A percentile compares a stretch with the other conserved stretches of the same genome.
These are phyloP conservation scores for Polymixis lichenea DNA, from an alignment of 2,888 invertebrate genomes.

Conservation along the genomic window DNA sequence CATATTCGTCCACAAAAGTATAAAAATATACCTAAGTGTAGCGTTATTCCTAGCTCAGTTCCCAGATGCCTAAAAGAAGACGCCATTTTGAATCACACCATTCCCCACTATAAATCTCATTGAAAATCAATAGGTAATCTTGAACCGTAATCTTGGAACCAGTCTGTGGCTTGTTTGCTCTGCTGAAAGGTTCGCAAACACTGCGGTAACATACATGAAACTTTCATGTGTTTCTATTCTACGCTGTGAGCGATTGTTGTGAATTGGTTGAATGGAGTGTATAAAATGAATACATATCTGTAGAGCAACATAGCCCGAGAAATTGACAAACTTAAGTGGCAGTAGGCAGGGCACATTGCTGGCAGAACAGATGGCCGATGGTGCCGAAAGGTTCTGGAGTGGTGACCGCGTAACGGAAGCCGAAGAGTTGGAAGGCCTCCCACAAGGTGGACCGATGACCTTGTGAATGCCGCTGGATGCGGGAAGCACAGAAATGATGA, in stretches of 20 bases:
- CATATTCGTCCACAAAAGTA: not conserved
- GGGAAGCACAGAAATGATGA: too few species aligned
- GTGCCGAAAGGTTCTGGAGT: too few species aligned
- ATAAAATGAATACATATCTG: not conserved
- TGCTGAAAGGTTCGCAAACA: slow-evolving; percentile 78
- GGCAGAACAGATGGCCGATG: too few species aligned
- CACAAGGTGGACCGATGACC: too few species aligned
- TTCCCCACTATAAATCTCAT: slow-evolving; percentile 59
- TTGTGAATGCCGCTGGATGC: too few species aligned
- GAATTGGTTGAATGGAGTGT: slow-evolving; percentile 8
- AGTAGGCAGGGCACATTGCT: too few species aligned
- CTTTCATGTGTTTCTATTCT: slow-evolving; percentile 71
- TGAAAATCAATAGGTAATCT: slow-evolving; percentile 71
- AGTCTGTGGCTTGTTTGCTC: slow-evolving; percentile 75
- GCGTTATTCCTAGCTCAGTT: not conserved
- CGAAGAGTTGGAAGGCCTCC: too few species aligned
- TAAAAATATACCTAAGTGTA: not conserved
- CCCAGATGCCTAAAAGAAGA: slow-evolving; percentile 7
- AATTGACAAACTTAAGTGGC: too few species aligned
- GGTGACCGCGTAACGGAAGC: too few species aligned
- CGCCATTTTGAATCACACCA: slow-evolving; percentile 37
- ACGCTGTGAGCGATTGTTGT: slow-evolving; percentile 13
- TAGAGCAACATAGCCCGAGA: not conserved
- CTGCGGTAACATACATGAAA: slow-evolving; percentile 70
- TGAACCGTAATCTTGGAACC: slow-evolving; percentile 65